Base-by-base conservation (phyloP, 2,888 invertebrate species). In the Steromphala cineraria region DNA sequence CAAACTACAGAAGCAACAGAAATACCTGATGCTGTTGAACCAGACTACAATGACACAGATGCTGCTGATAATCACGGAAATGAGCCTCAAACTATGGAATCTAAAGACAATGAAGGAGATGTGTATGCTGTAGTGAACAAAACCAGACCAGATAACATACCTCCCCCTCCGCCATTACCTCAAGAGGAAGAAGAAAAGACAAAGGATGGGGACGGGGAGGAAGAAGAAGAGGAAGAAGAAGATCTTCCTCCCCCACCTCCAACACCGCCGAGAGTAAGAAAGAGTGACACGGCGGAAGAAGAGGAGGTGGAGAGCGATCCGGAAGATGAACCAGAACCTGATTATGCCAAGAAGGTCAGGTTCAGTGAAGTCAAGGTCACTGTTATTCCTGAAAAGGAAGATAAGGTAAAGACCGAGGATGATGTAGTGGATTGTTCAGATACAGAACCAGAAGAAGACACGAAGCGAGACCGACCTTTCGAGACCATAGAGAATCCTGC, bases 341-440 rank as follows among this genome's bases (percentile, higher is more conserved):
- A 90, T 75, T 90, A 90, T 36, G 82, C 84, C 8, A 90, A 90
- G 81, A 87, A 85, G 75, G 90, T 90, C 15, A 71, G 89, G 24
- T 90, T 90, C 78, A 82, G 62, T 7, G 24, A 62, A 5, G 28
- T 62, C 62, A 24, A 28, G 17, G 62, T 62, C 28, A 24, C 24
- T 10, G 62, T 62, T 28, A 62, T 62, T 28, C 24, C 62, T 1
- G 62, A 62, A 4, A 24, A 24, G 13, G n/a, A 62, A 28, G 24
- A 62, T 1, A n/a, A 24, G 62, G 62, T 28, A 10, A 28, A 13
- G 0, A 28, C 13, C 28, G 62, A 62, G 17, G 24, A 24, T 24
- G 62, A 10, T 21, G 24, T 24, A 28, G 62, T 21, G 24, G 62
- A 62, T 15, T 24, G 62, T 24, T 24, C 62, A 17, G 62, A 62